These are phyloP conservation scores for Baronia brevicornis DNA, from an alignment of 2,888 invertebrate species.

Conservation along the genomic window DNA sequence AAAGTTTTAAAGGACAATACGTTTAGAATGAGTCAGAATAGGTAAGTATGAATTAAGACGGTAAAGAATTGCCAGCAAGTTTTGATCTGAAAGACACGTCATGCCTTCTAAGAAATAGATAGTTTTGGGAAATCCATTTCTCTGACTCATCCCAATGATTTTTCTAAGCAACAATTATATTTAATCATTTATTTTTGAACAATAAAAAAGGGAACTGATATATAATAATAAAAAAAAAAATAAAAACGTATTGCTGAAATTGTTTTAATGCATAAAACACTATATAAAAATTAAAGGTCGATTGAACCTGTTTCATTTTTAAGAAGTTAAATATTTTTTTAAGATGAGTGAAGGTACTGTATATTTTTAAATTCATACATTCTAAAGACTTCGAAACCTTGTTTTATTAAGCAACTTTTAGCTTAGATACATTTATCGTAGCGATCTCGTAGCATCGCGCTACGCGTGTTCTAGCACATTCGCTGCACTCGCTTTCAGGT, in stretches of 20 bases:
- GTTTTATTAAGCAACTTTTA: too few relatives aligned
- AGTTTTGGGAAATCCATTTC: slow-evolving; percentile 27
- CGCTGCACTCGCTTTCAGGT: slow-evolving; percentile 46
- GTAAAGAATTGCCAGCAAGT: slow-evolving; percentile 37
- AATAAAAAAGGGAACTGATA: not conserved
- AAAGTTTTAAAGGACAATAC: too few relatives aligned
- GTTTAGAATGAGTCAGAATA: too few relatives aligned
- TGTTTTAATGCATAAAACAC: too few relatives aligned
- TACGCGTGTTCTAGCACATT: slow-evolving; percentile 41
- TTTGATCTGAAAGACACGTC: slow-evolving; percentile 42
- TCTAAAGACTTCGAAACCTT: too few relatives aligned
- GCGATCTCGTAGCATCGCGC: slow-evolving; percentile 43
- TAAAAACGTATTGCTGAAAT: not conserved
- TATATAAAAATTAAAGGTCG: too few relatives aligned
- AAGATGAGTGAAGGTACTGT: too few relatives aligned
- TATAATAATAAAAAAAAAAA: not conserved
- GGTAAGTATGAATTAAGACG: slow-evolving; percentile 16
- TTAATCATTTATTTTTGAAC: not conserved
- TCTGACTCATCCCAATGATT: too few relatives aligned
- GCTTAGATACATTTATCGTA: slow-evolving; percentile 34
- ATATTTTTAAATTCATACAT: too few relatives aligned
- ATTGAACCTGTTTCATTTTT: too few relatives aligned
- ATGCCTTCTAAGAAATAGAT: slow-evolving; percentile 29
- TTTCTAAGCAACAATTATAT: too few relatives aligned
- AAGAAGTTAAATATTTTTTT: too few relatives aligned